Evolutionary conservation across 2,888 invertebrate genomes (phyloP), one percentile per base, ranked within the genome.

Genomic region (Sminthurides aquaticus): DNA sequence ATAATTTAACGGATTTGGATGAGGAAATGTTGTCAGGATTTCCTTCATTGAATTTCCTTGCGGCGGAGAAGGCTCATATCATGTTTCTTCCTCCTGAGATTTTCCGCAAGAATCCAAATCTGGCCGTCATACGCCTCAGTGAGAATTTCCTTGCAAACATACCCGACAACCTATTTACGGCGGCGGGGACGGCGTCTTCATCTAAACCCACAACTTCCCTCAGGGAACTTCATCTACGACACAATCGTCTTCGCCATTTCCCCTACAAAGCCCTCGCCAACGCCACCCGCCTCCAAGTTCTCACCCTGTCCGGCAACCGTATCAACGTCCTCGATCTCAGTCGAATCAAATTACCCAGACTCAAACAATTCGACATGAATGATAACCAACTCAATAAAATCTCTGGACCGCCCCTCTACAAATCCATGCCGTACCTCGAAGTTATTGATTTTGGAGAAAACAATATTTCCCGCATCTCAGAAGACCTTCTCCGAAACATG

Each of bases 191-290:
- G 22, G 15, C 24, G 55, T 11, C 25, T 18, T 3, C 2, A 5
- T 28, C 29, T 2, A n/a, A 20, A 1, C 24, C 52, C 8, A 25
- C 20, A 5, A 18, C 34, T 49, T 55, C 22, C 18, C 82, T 91
- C 72, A 87, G 88, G 77, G 90, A 91, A 76, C 79, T 92, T 52
- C 86, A 85, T 76, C 80, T 92, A 60, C 86, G 85, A 73, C 84
- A 85, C 34, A 91, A 91, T 77, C 81, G 82, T 67, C 87, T 92
- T 65, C 81, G 84, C 29, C 87, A 88, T 63, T 84, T 91, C 73
- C 91, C 91, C 0, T 90, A 91, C 78, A 86, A 87, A 25, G 87
- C 89, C 0, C 80, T 91, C 18, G 83, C 86, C 69, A 90, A 90
- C 76, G 82, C 88, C 54, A 86, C 87, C 43, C 86, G 87, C 1